Evolutionary conservation across 2,113 vertebrate genomes (phyloP), one percentile per base, ranked within the genome.

Genomic region (Calonectris borealis): DNA sequence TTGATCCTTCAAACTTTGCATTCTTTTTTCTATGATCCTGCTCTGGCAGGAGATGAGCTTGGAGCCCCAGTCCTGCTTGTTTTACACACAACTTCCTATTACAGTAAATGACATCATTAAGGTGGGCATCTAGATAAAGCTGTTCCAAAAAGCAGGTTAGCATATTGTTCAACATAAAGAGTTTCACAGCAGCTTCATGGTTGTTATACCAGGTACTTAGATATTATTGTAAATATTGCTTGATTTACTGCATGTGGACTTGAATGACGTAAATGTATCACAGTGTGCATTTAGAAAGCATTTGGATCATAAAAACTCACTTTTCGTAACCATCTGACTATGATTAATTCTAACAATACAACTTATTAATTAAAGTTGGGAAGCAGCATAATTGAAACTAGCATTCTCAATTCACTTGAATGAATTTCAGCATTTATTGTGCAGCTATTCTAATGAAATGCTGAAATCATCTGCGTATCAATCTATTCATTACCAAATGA

Each of bases 281-380:
- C 32, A 12, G 44, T 7, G 34, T 68, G 58, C 65, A 32, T 75
- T 86, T 52, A 44, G 31, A 80, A 64, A 84, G 58, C 70, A 25
- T 2, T 68, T 3, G 4, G 73, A 87, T 85, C 62, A 69, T 46
- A 84, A 93, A 84, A 86, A 42, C 78, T 95, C 77, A 31, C 58
- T 77, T 92, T 54, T 92, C 19, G 1, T 71, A 78, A 66, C 49
- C 81, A 54, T 62, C 93, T 70, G 83, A 94, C 68, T 91, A n/a
- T 96, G 97, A 97, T 96, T 92, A 96, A 97, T 96, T 92, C 65
- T 69, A 93, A 96, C 77, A 92, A 91, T 91, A 36, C 90, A 86
- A 93, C 88, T 95, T 96, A 96, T 97, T 97, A 97, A 97, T 97
- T 97, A 97, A 95, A 92, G 83, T 84, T 76, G 70, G 92, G 87